These are phyloP conservation scores for Apantesis nais DNA, from an alignment of 2,888 invertebrate species.

Conservation along the genomic window DNA sequence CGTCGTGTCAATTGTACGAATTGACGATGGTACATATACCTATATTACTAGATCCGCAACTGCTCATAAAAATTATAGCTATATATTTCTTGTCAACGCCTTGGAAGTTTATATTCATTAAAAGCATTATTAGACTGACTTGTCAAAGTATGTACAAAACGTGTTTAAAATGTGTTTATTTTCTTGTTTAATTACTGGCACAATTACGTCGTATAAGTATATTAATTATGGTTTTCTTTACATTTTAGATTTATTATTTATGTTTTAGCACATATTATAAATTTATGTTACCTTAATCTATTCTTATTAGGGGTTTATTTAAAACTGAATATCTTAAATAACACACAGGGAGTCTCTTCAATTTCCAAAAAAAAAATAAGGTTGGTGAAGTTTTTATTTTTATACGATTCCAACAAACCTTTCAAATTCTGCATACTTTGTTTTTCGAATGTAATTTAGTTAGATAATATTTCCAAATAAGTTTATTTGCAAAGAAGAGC, in stretches of 20 bases:
- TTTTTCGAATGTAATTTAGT: background rate
- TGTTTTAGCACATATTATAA: no score
- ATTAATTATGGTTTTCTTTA: no score
- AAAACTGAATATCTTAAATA: background rate
- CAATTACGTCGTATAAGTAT: no score
- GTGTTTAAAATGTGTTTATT: no score
- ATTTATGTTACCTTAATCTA: background rate
- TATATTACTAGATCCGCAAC: conserved; percentile 19
- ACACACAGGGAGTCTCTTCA: background rate
- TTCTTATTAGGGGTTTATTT: background rate
- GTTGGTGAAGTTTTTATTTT: background rate
- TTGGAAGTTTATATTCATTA: background rate
- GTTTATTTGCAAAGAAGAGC: background rate
- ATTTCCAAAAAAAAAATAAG: no score
- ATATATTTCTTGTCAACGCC: background rate
- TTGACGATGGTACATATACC: conserved; percentile 13
- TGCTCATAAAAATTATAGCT: conserved; percentile 7
- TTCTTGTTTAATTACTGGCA: no score
- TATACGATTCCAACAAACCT: background rate
- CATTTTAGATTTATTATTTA: no score
- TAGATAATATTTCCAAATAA: background rate
- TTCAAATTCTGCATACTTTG: background rate
- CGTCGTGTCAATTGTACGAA: conserved; percentile 6
- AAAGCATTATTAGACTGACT: background rate
- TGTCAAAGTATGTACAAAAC: background rate